Conservation (phyloP, 2,888 invertebrate species). For the Harpagoxenus sublaevis region DNA sequence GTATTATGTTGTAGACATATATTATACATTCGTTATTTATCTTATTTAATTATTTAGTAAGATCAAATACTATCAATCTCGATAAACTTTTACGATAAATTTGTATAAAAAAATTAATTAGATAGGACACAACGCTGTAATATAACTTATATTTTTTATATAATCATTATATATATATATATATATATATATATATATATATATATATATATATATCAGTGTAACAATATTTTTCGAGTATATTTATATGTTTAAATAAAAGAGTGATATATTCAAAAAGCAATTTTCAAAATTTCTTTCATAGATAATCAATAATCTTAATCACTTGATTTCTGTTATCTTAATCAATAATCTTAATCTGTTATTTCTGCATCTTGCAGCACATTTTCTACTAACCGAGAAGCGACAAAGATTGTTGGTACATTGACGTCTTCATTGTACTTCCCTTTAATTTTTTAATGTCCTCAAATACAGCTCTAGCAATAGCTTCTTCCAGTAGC, state of each 20-base stretch:
- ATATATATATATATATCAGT: too few species aligned
- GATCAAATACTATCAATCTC: background rate
- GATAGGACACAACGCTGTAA: background rate
- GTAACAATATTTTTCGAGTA: background rate
- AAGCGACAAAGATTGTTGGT: slow-evolving; percentile 81
- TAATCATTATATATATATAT: too few species aligned
- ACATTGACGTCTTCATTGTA: slow-evolving; percentile 76
- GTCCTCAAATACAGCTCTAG: slow-evolving; percentile 89
- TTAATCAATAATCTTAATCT: background rate
- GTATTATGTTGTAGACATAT: background rate
- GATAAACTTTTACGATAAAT: background rate
- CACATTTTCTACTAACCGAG: slow-evolving; percentile 73
- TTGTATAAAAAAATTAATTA: slow-evolving; percentile 5
- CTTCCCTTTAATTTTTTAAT: slow-evolving; percentile 83
- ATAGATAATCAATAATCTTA: background rate
- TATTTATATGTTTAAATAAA: slow-evolving; percentile 10
- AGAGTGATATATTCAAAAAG: background rate
- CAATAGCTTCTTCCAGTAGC: slow-evolving; percentile 86
- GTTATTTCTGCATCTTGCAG: slow-evolving; percentile 7
- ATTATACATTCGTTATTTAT: background rate
- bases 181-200: too few species aligned
- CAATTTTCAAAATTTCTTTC: slow-evolving; percentile 4
- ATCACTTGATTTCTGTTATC: background rate
- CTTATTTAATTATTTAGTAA: background rate
- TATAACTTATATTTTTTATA: background rate